Percentiles rank a stretch among this genome's conserved stretches.
Evolutionary conservation across 2,113 vertebrate genomes (phyloP).

Genomic region (Eidolon helvum): DNA sequence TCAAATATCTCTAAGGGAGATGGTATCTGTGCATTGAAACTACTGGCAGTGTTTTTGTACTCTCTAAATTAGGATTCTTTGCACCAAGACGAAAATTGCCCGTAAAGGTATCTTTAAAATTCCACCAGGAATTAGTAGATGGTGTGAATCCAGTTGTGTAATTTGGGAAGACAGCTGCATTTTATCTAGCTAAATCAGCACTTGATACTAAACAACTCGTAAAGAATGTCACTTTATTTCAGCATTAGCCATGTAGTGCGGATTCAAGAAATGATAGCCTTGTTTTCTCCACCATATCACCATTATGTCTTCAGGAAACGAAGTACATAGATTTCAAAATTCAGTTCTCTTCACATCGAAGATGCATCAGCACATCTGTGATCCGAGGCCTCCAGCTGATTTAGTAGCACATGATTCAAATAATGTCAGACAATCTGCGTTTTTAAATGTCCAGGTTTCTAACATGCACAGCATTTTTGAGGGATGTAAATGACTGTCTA

Average conservation of each 20-base stretch:
- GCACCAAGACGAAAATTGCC: constrained; percentile 60
- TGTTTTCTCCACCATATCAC: not conserved
- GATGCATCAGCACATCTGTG: constrained; percentile 24
- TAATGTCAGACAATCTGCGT: not conserved
- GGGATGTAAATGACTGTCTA: not conserved
- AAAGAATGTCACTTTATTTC: constrained; percentile 12
- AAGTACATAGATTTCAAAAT: constrained; percentile 32
- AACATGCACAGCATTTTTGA: not conserved
- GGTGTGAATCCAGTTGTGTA: constrained; percentile 70
- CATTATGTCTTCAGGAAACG: constrained; percentile 41
- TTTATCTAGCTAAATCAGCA: constrained; percentile 69
- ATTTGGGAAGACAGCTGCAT: constrained; percentile 70
- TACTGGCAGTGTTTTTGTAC: not conserved
- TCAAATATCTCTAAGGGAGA: constrained; percentile 31
- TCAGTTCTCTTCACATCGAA: constrained; percentile 46
- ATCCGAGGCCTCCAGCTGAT: not conserved
- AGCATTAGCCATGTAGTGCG: not conserved
- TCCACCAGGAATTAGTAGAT: constrained; percentile 58
- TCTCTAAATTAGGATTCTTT: constrained; percentile 52
- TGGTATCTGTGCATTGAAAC: constrained; percentile 17
- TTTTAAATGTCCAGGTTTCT: constrained; percentile 51
- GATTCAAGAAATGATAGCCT: constrained; percentile 24
- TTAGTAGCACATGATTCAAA: constrained; percentile 17
- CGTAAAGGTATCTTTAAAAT: constrained; percentile 69
- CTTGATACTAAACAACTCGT: constrained; percentile 47